Evolutionary conservation across 2,888 invertebrate genomes (phyloP), one percentile per base, ranked within the genome.

Genomic region (Cosmia trapezina): DNA sequence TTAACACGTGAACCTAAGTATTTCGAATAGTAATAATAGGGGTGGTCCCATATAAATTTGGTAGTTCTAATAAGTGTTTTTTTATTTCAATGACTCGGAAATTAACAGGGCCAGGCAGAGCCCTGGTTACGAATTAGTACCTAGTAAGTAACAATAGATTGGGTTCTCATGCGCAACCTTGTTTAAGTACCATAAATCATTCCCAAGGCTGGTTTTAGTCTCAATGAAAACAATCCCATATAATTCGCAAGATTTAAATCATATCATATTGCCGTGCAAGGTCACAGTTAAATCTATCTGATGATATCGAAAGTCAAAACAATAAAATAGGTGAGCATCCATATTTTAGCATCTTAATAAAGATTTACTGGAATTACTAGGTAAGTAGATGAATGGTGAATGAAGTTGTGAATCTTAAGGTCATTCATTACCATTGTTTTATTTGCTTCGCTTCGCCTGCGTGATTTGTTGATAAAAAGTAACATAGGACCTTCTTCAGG

Each of bases 211-310:
- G 7, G 12, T 60, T 75, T 59, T 54, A 70, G 56, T 22, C 14
- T 73, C 43, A 37, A 17, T 78, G 33, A 56, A 28, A 78, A 54
- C 72, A 75, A 49, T 78, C 47, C 59, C 19, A 51, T 70, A 43
- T 12, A 54, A 49, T 43, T 47, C 72, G 47, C 17, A 43, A 71
- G 60, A 61, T 75, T 79, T 47, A 47, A 72, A 62, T 53, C 54
- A 65, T 51, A 41, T 49, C 12, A 66, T 54, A 33, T 68, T 56
- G 56, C 41, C 28, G 47, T 28, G 19, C 60, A 78, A 81, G 77
- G 81, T 81, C 64, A 64, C 12, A 37, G 68, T 59, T 11, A 59
- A 73, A 82, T 69, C n/a, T 19, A 78, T 81, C 14, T 54, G 51
- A 19, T 37, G 4, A 37, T 53, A 28, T 51, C 0, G 53, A 47